These are phyloP conservation scores for Heliconius ethilla DNA, from an alignment of 2,888 invertebrate species.

Conservation along the genomic window DNA sequence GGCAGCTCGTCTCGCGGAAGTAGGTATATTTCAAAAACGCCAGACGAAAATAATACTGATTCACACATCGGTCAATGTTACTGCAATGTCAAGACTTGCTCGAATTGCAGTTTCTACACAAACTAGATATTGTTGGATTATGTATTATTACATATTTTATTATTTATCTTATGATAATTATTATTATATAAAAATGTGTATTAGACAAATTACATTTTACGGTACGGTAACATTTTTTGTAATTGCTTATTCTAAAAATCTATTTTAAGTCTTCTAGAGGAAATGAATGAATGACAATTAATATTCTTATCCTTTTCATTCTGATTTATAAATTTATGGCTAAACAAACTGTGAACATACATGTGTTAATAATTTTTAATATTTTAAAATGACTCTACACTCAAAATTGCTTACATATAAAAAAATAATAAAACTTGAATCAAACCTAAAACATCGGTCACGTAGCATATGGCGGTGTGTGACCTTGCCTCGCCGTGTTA, in stretches of 20 bases:
- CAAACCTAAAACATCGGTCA: conserved; percentile 32
- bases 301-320: too few relatives aligned
- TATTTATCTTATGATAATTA: neutral
- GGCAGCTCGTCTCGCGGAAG: conserved; percentile 38
- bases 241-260: too few relatives aligned
- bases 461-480: conserved; percentile 38
- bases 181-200: too few relatives aligned
- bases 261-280: too few relatives aligned
- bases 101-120: conserved; percentile 8
- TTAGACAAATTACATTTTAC: too few relatives aligned
- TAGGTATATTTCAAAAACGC: conserved; percentile 32
- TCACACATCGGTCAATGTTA: conserved; percentile 45
- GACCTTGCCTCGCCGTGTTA: conserved; percentile 44
- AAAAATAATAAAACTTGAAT: conserved; percentile 2
- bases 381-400: neutral
- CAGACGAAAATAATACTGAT: conserved; percentile 45
- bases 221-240: too few relatives aligned
- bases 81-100: conserved; percentile 43
- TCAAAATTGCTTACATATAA: neutral
- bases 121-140: neutral
- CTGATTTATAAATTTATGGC: too few relatives aligned
- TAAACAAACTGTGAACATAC: neutral
- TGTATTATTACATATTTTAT: neutral
- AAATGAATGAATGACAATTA: too few relatives aligned
- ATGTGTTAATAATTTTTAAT: neutral